phyloP scores from a whole-genome alignment of 2,113 vertebrate genomes.

The Terrapene triunguis region DNA sequence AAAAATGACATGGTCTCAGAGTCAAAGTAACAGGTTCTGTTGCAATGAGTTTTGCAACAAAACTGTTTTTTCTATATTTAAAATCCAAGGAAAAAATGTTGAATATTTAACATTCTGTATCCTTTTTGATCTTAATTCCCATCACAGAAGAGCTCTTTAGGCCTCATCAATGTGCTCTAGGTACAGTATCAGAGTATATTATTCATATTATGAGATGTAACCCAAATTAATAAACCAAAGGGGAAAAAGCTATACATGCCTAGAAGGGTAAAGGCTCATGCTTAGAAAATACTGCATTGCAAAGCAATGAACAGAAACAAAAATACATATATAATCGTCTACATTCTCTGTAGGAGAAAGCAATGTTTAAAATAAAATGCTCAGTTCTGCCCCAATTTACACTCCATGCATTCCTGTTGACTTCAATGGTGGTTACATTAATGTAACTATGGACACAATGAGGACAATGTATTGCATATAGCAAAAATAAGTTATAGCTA shows the following conservation, averaged over 20 bases:
- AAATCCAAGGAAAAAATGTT: conserved; percentile 54
- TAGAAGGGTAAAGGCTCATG: conserved; percentile 45
- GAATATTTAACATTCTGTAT: conserved; percentile 71
- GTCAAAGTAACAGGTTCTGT: conserved; percentile 65
- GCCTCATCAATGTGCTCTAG: conserved; percentile 63
- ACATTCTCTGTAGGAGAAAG: not conserved
- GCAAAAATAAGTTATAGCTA: conserved; percentile 6
- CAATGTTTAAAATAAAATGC: conserved; percentile 19
- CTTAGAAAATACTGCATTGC: not conserved
- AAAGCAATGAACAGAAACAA: conserved; percentile 35
- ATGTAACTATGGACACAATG: conserved; percentile 41
- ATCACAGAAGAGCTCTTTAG: conserved; percentile 66
- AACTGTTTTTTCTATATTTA: conserved; percentile 65
- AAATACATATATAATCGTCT: conserved; percentile 9
- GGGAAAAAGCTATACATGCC: conserved; percentile 41
- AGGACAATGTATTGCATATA: not conserved
- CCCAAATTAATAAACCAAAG: conserved; percentile 71
- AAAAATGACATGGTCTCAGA: conserved; percentile 56
- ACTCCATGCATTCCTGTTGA: conserved; percentile 38
- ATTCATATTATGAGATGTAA: conserved; percentile 59
- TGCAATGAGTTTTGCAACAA: conserved; percentile 68
- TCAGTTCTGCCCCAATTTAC: conserved; percentile 4
- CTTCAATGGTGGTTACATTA: conserved; percentile 48
- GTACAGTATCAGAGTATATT: conserved; percentile 65
- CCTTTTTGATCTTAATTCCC: conserved; percentile 76